Evolutionary conservation across 2,797 vertebrate species (phyloP).

Genomic region (Clamator glandarius): DNA sequence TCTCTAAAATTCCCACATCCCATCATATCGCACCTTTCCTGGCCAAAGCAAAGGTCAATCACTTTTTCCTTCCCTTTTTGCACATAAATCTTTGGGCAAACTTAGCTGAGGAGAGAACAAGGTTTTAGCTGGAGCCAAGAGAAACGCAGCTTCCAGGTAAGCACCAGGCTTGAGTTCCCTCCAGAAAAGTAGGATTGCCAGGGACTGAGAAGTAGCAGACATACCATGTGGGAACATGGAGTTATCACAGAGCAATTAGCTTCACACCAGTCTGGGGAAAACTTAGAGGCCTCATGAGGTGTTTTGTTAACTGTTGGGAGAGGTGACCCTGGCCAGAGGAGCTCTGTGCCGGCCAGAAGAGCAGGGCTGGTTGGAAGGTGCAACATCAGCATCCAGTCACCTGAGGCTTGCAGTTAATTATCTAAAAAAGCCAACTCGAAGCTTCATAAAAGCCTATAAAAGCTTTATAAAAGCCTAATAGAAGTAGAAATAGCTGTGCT

Average conservation of each 20-base stretch:
- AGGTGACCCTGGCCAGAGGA: not conserved
- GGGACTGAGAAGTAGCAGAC: not conserved
- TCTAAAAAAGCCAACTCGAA: not conserved
- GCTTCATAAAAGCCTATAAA: constrained; percentile 42
- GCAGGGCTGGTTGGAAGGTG: not conserved
- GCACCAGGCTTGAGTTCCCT: not conserved
- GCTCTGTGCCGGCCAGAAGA: not conserved
- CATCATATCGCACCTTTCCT: not conserved
- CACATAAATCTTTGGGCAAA: not conserved
- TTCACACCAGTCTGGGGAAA: not conserved
- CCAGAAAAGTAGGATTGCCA: not conserved
- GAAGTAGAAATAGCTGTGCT: constrained; percentile 29
- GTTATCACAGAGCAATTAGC: not conserved
- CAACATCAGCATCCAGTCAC: not conserved
- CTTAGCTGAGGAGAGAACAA: not conserved
- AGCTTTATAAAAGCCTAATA: constrained; percentile 44
- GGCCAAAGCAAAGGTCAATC: not conserved
- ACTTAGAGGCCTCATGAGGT: not conserved
- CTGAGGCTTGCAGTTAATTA: not conserved
- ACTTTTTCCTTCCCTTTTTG: not conserved
- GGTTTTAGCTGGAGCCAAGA: not conserved
- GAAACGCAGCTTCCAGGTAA: not conserved
- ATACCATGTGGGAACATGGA: not conserved
- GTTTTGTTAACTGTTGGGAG: not conserved
- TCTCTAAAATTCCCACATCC: not conserved